These are phyloP conservation scores for Sterrhoptilus dennistouni DNA, from an alignment of 2,113 vertebrate species.

Conservation along the genomic window DNA sequence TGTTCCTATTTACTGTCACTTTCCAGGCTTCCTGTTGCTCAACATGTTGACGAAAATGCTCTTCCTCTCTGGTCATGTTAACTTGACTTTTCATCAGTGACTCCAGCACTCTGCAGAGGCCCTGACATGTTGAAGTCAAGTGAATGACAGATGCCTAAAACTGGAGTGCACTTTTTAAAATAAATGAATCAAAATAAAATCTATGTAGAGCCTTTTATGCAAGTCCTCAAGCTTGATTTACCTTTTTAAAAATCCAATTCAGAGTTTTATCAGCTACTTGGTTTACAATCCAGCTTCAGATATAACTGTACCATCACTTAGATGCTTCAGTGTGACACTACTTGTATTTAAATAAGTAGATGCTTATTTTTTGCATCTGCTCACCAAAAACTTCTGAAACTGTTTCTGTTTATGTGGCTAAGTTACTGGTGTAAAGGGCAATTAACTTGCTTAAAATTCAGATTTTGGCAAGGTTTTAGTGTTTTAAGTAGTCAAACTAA, in stretches of 20 bases:
- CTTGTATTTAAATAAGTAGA: background rate
- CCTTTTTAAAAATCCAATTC: background rate
- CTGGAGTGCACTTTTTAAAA: background rate
- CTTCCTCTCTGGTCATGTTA: conserved; percentile 35
- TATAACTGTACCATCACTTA: background rate
- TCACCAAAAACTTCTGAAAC: background rate
- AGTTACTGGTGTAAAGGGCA: background rate
- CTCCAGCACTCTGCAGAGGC: background rate
- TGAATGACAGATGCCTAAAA: background rate
- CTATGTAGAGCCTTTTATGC: background rate
- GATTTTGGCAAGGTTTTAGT: background rate
- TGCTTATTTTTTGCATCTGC: background rate
- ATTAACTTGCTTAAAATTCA: background rate
- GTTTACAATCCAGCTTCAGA: background rate
- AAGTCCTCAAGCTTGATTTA: background rate
- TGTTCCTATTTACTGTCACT: conserved; percentile 69
- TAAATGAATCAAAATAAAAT: background rate
- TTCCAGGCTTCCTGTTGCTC: conserved; percentile 69
- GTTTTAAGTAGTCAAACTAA: background rate
- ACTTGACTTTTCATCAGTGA: conserved; percentile 7
- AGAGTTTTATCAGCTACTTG: background rate
- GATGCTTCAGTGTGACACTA: background rate
- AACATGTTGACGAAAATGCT: background rate
- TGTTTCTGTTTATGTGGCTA: background rate
- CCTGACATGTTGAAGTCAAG: background rate